Evolutionary conservation across 2,888 invertebrate species (phyloP).

Genomic region (Spilosoma lubricipeda): DNA sequence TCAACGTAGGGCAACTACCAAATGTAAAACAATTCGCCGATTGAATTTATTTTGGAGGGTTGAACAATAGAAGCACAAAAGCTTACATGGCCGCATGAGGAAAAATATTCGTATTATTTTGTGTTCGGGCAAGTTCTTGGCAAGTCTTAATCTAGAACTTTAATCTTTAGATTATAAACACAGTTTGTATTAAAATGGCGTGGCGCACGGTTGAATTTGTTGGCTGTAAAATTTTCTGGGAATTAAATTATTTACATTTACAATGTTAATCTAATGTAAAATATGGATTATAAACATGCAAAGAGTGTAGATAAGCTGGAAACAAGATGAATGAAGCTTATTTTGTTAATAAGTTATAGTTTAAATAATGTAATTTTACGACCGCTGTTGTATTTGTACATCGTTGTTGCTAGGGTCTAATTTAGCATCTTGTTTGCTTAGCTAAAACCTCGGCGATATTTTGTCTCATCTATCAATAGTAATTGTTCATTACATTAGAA

Average conservation of each 20-base stretch:
- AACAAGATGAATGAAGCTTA: background rate
- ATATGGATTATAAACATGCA: conserved; percentile 2
- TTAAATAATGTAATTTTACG: background rate
- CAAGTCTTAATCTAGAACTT: conserved; percentile 12
- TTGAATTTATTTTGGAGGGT: conserved; percentile 37
- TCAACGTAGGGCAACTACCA: conserved; percentile 40
- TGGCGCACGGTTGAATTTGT: background rate
- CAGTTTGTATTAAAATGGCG: background rate
- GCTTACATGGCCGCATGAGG: background rate
- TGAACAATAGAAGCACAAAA: background rate
- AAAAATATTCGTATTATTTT: background rate
- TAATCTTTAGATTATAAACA: conserved; percentile 6
- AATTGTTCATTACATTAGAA: background rate
- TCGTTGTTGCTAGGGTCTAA: background rate
- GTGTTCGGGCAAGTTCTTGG: conserved; percentile 13
- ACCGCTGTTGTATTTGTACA: background rate
- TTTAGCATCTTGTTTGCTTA: background rate
- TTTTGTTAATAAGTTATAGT: background rate
- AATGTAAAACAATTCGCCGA: conserved; percentile 52
- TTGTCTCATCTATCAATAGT: background rate
- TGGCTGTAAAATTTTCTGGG: conserved; percentile 4
- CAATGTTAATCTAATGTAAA: background rate
- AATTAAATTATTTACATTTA: background rate
- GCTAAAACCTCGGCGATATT: background rate
- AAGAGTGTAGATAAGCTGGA: background rate